Percentiles rank a stretch among this genome's conserved stretches.
Evolutionary conservation across 2,113 vertebrate genomes (phyloP).

Genomic region (Mirounga angustirostris): DNA sequence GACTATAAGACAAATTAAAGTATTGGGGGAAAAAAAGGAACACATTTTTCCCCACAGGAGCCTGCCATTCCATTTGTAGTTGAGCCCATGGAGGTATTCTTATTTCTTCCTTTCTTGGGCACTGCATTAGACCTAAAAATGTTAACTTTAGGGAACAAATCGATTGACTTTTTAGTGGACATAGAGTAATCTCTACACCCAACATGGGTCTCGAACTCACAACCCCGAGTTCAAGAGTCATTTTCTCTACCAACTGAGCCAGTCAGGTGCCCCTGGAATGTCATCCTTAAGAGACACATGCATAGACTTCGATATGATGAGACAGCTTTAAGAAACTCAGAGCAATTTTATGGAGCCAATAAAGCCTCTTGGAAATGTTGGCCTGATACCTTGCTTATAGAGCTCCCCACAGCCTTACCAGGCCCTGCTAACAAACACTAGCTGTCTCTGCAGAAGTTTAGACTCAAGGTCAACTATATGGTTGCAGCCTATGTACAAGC

Average conservation of each 20-base stretch:
- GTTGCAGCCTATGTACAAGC: neutral
- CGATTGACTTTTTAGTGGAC: neutral
- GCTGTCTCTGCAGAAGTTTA: neutral
- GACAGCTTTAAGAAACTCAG: neutral
- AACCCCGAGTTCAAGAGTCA: neutral
- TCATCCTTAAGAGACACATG: neutral
- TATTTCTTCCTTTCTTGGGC: no score
- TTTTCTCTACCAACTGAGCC: neutral
- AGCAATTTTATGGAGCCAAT: neutral
- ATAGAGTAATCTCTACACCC: neutral
- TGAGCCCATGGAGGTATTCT: no score
- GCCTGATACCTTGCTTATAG: neutral
- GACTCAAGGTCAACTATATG: neutral
- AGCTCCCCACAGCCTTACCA: neutral
- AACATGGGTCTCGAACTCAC: neutral
- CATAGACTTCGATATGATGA: neutral
- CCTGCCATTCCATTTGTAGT: neutral
- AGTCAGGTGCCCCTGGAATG: neutral
- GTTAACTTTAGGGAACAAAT: neutral
- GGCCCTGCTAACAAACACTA: neutral
- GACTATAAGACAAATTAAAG: neutral
- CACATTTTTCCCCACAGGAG: neutral
- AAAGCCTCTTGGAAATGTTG: neutral
- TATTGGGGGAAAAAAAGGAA: neutral
- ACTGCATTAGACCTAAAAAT: no score